Conservation (phyloP, 2,113 vertebrate species). For the Pelodiscus sinensis region DNA sequence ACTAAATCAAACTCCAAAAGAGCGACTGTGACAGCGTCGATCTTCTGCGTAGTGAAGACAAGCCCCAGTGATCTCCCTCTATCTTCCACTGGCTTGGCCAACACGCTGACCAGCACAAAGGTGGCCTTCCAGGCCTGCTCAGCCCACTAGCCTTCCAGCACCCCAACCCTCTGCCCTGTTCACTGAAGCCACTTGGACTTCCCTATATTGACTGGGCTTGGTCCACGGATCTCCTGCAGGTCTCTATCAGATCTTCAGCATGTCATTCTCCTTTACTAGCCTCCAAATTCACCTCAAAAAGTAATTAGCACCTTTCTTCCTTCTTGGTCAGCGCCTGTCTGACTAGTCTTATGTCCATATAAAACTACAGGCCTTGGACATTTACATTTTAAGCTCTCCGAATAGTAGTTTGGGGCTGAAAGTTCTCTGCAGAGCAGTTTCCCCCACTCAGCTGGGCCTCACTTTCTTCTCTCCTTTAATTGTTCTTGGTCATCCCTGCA, state of each 20-base stretch:
- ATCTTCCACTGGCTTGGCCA: not conserved
- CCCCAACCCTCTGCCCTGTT: not conserved
- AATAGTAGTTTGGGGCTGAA: not conserved
- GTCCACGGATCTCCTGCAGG: not conserved
- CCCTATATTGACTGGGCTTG: not conserved
- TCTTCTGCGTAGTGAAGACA: too few species aligned
- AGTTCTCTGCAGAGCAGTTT: not conserved
- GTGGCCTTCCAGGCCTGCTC: not conserved
- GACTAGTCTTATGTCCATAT: not conserved
- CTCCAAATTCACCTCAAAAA: not conserved
- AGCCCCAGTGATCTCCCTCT: not conserved
- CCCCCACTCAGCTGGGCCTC: not conserved
- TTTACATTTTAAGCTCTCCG: not conserved
- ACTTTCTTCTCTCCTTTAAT: not conserved
- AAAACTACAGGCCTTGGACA: not conserved
- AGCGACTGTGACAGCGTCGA: too few species aligned
- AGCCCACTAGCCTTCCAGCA: not conserved
- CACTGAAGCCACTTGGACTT: not conserved
- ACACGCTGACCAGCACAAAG: not conserved
- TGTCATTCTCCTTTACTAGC: not conserved
- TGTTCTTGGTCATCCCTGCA: not conserved
- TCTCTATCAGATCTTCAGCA: not conserved
- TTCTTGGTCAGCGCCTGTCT: not conserved
- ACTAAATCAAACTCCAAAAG: too few species aligned
- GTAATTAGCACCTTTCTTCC: not conserved